phyloP scores from a whole-genome alignment of 2,888 invertebrate species.

The Tridacna gigas region DNA sequence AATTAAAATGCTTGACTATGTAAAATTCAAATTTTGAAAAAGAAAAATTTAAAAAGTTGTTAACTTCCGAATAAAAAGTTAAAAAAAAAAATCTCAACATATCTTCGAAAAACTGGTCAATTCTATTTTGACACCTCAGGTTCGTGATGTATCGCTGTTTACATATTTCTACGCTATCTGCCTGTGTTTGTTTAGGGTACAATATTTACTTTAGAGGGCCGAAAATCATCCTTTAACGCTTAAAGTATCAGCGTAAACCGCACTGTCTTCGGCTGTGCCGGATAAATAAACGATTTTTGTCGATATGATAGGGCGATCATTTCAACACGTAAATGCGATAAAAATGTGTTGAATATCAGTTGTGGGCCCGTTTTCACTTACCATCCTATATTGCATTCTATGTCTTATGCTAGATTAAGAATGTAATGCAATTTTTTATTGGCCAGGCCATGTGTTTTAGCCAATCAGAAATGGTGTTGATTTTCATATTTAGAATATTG shows the following conservation, averaged over 20 bases:
- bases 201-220: constrained; percentile 23
- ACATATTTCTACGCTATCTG: constrained; percentile 61
- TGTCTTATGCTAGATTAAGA: no score
- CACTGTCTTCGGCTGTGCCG: background rate
- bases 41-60: no score
- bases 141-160: constrained; percentile 42
- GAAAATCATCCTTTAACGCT: constrained; percentile 17
- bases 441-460: no score
- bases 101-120: constrained; percentile 14
- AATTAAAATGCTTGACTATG: no score
- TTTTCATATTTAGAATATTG: no score
- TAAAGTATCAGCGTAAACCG: constrained; percentile 15
- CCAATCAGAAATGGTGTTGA: no score
- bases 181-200: constrained; percentile 15
- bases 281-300: constrained; percentile 19
- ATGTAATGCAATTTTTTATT: no score
- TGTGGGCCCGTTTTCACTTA: background rate
- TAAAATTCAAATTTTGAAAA: no score
- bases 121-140: constrained; percentile 14
- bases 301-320: constrained; percentile 2
- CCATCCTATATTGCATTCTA: background rate
- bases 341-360: background rate
- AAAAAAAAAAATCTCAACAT: background rate
- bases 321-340: background rate
- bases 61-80: no score